Percentiles rank a stretch among this genome's conserved stretches.
Evolutionary conservation across 2,113 vertebrate species (phyloP).

Genomic region (Macaca mulatta): DNA sequence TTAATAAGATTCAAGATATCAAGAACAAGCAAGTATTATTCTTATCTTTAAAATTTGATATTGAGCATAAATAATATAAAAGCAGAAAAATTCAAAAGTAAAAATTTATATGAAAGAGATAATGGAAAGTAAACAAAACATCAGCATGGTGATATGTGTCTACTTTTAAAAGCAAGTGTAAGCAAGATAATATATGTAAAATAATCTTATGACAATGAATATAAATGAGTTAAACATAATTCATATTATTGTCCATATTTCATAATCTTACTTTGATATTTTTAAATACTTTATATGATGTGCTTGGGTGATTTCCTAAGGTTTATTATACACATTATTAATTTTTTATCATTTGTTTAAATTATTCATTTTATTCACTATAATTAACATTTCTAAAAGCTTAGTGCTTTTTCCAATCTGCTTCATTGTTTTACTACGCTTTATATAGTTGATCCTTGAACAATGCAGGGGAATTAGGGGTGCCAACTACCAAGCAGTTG

Average conservation of each 20-base stretch:
- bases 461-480: background rate
- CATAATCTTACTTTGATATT: background rate
- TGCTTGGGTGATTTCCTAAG: background rate
- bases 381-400: background rate
- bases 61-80: slow-evolving; percentile 31
- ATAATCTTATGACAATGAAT: background rate
- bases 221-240: background rate
- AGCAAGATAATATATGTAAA: background rate
- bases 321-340: background rate
- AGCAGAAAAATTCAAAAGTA: background rate
- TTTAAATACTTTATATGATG: background rate
- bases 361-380: background rate
- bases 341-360: background rate
- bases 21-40: background rate
- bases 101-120: background rate
- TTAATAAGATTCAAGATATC: background rate
- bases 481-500: background rate
- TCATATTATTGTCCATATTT: background rate
- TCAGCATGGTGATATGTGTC: background rate
- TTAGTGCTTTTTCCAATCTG: background rate
- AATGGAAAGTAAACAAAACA: background rate
- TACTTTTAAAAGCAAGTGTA: background rate
- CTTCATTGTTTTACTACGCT: background rate
- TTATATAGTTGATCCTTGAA: background rate
- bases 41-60: background rate